Evolutionary conservation across 1,140 invertebrate genomes (phyloP).

Genomic region (Penaeus vannamei): DNA sequence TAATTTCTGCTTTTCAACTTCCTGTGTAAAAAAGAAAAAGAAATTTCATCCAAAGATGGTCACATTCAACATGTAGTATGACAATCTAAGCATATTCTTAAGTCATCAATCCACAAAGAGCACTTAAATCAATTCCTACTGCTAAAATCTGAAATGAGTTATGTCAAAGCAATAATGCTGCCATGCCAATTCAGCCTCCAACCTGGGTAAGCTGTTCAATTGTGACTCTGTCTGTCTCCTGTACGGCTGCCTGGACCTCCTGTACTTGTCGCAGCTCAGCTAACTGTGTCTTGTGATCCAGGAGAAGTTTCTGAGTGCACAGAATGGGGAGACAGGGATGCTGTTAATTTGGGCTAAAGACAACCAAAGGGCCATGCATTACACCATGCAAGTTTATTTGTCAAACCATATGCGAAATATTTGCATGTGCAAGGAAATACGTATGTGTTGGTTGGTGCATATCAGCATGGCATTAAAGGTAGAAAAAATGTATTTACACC

Average conservation of each 20-base stretch:
- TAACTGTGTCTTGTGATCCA: slow-evolving; percentile 57
- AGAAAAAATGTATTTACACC: no score
- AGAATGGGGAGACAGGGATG: no score
- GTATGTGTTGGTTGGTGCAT: no score
- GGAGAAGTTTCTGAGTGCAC: slow-evolving; percentile 50
- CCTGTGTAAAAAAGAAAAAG: slow-evolving; percentile 34
- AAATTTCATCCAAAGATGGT: not conserved
- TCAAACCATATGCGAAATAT: no score
- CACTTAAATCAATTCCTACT: not conserved
- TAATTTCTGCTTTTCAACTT: slow-evolving; percentile 66
- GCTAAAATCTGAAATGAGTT: no score
- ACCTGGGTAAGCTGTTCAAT: slow-evolving; percentile 59
- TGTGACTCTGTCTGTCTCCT: slow-evolving; percentile 37
- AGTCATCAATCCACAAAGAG: not conserved
- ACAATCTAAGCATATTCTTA: not conserved
- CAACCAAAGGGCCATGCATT: no score
- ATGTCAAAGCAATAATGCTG: not conserved
- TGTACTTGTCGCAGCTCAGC: slow-evolving; percentile 41
- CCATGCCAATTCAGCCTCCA: no score
- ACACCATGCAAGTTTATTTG: no score
- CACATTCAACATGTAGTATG: not conserved
- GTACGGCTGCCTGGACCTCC: slow-evolving; percentile 20
- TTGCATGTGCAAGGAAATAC: no score
- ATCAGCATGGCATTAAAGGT: not conserved
- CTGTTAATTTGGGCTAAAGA: no score